Conservation (phyloP, 2,113 vertebrate genomes). For the Hiodon tergisus region DNA sequence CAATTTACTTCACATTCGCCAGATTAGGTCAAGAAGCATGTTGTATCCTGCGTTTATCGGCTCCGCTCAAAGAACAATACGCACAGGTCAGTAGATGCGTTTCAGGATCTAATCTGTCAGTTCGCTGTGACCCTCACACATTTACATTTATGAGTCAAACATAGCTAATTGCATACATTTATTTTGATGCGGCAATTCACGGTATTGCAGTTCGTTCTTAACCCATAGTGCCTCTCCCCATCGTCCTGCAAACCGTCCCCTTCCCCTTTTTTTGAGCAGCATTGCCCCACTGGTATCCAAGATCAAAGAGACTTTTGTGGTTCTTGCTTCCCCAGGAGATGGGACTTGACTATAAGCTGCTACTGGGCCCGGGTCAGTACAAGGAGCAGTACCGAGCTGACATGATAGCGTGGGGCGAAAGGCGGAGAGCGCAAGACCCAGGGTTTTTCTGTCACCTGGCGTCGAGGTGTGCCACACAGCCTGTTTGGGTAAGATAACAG, state of each 20-base stretch:
- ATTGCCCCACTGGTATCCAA: no score
- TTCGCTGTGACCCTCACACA: background rate
- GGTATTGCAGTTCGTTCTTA: no score
- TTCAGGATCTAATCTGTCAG: background rate
- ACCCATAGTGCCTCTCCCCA: no score
- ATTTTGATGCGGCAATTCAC: background rate
- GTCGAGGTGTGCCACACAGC: constrained; percentile 52
- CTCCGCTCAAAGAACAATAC: constrained; percentile 60
- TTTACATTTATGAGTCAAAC: background rate
- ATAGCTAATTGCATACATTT: background rate
- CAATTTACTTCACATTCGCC: background rate
- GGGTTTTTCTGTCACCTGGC: constrained; percentile 79
- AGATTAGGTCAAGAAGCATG: constrained; percentile 54
- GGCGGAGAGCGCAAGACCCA: constrained; percentile 57
- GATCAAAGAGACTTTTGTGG: background rate
- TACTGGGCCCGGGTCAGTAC: constrained; percentile 74
- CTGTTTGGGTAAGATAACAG: constrained; percentile 72
- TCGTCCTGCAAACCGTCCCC: no score
- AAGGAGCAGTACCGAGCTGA: constrained; percentile 73
- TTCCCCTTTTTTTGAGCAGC: no score
- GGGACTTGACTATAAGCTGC: constrained; percentile 63
- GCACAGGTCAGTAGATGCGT: constrained; percentile 51
- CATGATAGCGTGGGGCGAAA: constrained; percentile 89
- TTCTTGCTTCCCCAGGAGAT: constrained; percentile 64
- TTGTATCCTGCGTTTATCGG: constrained; percentile 60